Base-by-base conservation (phyloP, 2,113 vertebrate genomes). In the Noctilio leporinus region DNA sequence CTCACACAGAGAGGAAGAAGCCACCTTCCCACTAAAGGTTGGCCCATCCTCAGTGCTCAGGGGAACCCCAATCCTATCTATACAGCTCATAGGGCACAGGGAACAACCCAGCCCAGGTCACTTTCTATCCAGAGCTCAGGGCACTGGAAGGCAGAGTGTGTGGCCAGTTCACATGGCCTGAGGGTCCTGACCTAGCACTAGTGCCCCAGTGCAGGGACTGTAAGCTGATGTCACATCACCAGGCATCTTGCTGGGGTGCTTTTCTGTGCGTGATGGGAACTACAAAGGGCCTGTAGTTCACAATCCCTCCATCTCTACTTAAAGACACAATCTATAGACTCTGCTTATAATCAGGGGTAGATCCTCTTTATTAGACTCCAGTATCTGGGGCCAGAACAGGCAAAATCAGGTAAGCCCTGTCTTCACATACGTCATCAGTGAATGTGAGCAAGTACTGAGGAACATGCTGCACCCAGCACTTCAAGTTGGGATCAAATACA, bases 201-300 rank as follows among this genome's bases (percentile, higher is more conserved):
- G 49, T 1, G 0, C 22, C 28, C 49, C 43, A 30, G 49, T 17
- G 59, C 22, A 35, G 76, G 38, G 45, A 40, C 49, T 0, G 0
- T 1, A 40, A 62, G 45, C 10, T 10, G 28, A 78, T 1, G 4
- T 49, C 28, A 19, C 22, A 43, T 11, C 45, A 77, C 35, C 4
- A 4, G 30, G 70, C 45, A 15, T 10, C 88, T 73, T 35, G 16
- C 38, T 7, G 11, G 14, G 16, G 47, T 17, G 24, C 33, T 87
- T 16, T 40, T 26, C 38, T 40, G 33, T 12, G 26, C 26, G 22
- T 2, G 59, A 70, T 0, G 3, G 19, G 49, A 72, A 83, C n/a
- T 49, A 28, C 10, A 64, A 7, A 5, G 43, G 38, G 72, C 11
- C 57, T 15, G 7, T n/a, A 67, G 33, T 20, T 14, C 49, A 26